A percentile compares a stretch with the other conserved stretches of the same genome.
phyloP scores from a whole-genome alignment of 2,113 vertebrate species.

The Callipepla squamata region DNA sequence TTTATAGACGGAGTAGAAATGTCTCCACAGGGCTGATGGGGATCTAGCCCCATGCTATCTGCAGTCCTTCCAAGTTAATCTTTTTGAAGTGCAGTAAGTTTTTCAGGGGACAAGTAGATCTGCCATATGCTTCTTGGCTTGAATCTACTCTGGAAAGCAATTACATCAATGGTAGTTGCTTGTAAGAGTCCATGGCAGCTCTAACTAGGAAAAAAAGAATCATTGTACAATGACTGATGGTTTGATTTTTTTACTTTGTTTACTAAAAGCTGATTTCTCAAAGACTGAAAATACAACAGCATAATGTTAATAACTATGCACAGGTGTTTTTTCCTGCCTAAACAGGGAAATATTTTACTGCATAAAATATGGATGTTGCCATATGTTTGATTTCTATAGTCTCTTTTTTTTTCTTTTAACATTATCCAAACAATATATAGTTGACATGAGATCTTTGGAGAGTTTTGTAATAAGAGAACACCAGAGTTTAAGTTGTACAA shows the following conservation, averaged over 20 bases:
- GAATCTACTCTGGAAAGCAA: background rate
- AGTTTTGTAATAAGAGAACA: background rate
- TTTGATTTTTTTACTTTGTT: background rate
- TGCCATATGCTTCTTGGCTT: background rate
- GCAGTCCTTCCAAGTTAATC: background rate
- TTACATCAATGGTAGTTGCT: background rate
- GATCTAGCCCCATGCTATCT: background rate
- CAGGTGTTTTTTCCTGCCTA: background rate
- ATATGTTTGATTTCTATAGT: background rate
- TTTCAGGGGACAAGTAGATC: background rate
- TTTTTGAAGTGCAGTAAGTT: accelerated
- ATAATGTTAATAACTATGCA: background rate
- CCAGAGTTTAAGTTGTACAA: background rate
- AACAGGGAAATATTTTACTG: background rate
- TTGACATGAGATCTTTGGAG: background rate
- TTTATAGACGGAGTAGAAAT: background rate
- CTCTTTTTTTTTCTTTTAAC: background rate
- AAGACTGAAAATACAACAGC: background rate
- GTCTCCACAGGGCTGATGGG: accelerated
- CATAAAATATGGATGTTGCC: background rate
- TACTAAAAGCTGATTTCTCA: background rate
- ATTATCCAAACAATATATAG: background rate
- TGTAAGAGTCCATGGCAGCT: background rate
- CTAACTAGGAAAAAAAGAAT: background rate
- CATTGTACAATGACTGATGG: accelerated